These are phyloP conservation scores for Lathamus discolor DNA, from an alignment of 2,113 vertebrate genomes.

Conservation along the genomic window DNA sequence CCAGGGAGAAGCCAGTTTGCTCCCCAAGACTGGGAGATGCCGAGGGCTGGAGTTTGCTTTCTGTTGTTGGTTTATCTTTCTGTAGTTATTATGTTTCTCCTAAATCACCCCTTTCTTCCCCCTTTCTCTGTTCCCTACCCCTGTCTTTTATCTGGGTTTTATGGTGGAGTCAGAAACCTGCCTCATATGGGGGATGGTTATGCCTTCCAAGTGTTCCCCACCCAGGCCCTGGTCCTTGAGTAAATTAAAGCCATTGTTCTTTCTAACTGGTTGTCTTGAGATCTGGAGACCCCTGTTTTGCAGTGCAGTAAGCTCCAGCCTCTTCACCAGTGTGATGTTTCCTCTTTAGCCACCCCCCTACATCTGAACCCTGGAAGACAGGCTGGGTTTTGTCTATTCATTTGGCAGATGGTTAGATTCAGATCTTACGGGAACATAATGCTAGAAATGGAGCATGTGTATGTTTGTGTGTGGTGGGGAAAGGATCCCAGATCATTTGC, in stretches of 20 bases:
- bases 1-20: not conserved
- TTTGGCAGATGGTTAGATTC: slow-evolving; percentile 59
- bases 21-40: not conserved
- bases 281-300: slow-evolving; percentile 4
- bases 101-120: not conserved
- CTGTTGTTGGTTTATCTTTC: not conserved
- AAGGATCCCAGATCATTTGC: slow-evolving; percentile 38
- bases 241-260: not conserved
- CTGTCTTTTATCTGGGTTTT: not conserved
- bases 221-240: not conserved
- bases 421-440: slow-evolving; percentile 49
- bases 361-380: slow-evolving; percentile 53
- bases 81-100: rapidly evolving
- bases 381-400: slow-evolving; percentile 59
- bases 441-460: slow-evolving; percentile 33
- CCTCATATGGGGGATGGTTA: not conserved
- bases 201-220: not conserved
- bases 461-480: slow-evolving; percentile 13
- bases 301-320: not conserved
- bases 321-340: not conserved
- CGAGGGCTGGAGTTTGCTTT: not conserved
- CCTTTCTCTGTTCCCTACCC: rapidly evolving
- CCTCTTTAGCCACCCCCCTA: slow-evolving; percentile 40
- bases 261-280: slow-evolving; percentile 5
- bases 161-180: not conserved